These are phyloP conservation scores for Terrapene triunguis DNA, from an alignment of 2,113 vertebrate species.

Conservation along the genomic window DNA sequence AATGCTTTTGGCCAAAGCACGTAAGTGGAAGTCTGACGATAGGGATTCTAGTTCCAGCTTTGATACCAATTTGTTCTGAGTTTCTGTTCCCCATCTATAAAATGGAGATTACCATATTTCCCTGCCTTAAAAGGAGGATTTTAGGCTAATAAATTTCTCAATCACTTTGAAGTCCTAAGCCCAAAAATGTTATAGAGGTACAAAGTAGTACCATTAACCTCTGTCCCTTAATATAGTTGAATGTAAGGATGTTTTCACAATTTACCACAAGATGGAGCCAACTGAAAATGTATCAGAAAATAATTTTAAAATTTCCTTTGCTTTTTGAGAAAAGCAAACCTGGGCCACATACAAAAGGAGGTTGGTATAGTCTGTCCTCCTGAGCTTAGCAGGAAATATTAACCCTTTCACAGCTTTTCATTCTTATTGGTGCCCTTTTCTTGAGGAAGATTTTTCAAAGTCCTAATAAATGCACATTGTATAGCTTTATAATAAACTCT, in stretches of 20 bases:
- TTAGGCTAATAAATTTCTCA: neutral
- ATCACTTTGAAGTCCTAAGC: neutral
- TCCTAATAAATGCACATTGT: neutral
- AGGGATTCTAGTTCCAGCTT: neutral
- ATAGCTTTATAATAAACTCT: neutral
- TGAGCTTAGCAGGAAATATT: neutral
- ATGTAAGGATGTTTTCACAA: neutral
- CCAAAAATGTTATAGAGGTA: neutral
- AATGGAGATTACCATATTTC: neutral
- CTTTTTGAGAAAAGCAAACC: neutral
- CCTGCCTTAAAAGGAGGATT: neutral
- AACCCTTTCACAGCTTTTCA: neutral
- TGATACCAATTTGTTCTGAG: neutral
- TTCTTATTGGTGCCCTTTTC: neutral
- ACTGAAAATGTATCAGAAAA: conserved; percentile 46
- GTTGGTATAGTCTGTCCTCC: neutral
- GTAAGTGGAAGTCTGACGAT: neutral
- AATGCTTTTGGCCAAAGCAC: neutral
- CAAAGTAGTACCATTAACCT: neutral
- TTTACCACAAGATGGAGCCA: conserved; percentile 63
- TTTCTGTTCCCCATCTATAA: neutral
- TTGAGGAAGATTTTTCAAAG: neutral
- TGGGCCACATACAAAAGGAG: neutral
- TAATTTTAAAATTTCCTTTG: neutral
- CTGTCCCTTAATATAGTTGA: neutral